Evolutionary conservation across 1,140 invertebrate genomes (phyloP).

Genomic region (Popillia japonica): DNA sequence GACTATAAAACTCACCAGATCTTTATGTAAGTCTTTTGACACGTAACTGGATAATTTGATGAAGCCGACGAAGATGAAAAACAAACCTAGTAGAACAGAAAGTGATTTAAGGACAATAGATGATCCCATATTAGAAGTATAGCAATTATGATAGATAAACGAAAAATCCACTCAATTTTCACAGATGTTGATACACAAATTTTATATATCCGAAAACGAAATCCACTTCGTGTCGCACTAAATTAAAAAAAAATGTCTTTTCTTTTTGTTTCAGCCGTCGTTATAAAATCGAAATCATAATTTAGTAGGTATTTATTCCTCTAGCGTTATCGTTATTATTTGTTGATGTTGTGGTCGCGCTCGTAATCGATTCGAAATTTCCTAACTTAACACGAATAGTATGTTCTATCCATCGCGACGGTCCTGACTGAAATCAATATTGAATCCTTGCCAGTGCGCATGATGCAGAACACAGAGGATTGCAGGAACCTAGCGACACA

Average conservation of each 20-base stretch:
- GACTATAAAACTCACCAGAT: constrained; percentile 80
- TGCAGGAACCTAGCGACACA: constrained; percentile 4
- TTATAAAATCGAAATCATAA: constrained; percentile 8
- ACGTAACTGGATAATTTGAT: constrained; percentile 91
- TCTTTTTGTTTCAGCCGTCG: background rate
- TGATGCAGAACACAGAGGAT: background rate
- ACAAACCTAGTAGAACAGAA: constrained; percentile 90
- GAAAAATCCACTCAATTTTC: background rate
- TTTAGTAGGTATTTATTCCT: background rate
- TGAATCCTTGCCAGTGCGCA: constrained; percentile 19
- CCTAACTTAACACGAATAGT: constrained; percentile 17
- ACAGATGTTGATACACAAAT: background rate
- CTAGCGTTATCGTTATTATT: background rate
- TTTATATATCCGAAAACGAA: background rate
- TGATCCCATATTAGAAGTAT: background rate
- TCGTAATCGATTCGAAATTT: constrained; percentile 24
- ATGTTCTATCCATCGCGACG: constrained; percentile 26
- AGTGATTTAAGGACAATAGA: constrained; percentile 90
- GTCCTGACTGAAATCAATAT: constrained; percentile 30
- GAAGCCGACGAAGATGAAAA: constrained; percentile 94
- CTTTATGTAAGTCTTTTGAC: constrained; percentile 95
- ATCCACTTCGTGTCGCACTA: background rate
- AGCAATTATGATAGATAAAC: background rate
- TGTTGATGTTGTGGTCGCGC: constrained; percentile 17
- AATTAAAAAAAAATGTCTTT: background rate